phyloP scores from a whole-genome alignment of 2,797 vertebrate species.

The Poeciliopsis infans region DNA sequence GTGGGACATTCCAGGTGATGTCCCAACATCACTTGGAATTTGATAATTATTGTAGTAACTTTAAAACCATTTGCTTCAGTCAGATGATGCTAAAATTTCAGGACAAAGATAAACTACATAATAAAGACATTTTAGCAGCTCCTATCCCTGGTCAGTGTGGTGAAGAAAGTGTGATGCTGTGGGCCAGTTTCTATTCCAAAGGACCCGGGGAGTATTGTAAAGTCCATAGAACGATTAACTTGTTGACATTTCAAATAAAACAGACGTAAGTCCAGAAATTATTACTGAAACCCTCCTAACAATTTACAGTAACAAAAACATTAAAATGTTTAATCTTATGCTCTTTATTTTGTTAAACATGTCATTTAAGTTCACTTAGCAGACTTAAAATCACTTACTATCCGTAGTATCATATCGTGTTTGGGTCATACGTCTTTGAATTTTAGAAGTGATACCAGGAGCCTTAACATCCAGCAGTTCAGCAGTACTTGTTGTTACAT shows the following conservation, averaged over 20 bases:
- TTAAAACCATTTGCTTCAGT: too few species aligned
- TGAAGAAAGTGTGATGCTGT: too few species aligned
- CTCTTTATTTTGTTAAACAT: neutral
- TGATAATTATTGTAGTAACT: too few species aligned
- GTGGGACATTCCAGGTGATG: too few species aligned
- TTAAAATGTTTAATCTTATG: neutral
- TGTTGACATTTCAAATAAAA: neutral
- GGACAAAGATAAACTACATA: too few species aligned
- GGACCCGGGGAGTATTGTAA: too few species aligned
- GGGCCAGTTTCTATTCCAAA: too few species aligned
- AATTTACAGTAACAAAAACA: neutral
- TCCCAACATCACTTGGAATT: too few species aligned
- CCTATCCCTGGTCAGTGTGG: too few species aligned
- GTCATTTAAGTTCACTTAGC: conserved; percentile 3
- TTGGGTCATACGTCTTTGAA: conserved; percentile 4
- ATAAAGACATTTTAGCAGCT: too few species aligned
- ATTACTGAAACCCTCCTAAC: neutral
- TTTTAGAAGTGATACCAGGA: neutral
- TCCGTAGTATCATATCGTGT: neutral
- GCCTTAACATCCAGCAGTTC: neutral
- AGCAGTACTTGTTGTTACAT: neutral
- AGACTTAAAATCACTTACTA: neutral
- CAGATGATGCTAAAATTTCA: too few species aligned
- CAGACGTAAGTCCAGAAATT: neutral
- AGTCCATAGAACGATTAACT: neutral